Evolutionary conservation across 2,888 invertebrate genomes (phyloP), one percentile per base, ranked within the genome.

Genomic region (Plebejus melissa): DNA sequence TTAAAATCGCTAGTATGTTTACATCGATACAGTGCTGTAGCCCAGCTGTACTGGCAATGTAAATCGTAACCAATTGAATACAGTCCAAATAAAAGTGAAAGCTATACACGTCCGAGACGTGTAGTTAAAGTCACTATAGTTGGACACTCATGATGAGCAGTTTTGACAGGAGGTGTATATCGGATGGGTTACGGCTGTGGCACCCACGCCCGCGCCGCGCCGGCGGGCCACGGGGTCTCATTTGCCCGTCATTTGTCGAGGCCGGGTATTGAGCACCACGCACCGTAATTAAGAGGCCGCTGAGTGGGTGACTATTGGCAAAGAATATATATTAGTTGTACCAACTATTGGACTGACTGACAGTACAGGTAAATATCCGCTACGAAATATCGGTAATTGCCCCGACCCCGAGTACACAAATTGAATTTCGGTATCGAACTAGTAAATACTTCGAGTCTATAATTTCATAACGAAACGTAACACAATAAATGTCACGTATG

Each of bases 201-300:
- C 71, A 50, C 71, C 71, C 71, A 71, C 71, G 71, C 71, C 13
- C 46, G 70, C 41, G 71, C 71, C 28, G 70, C 41, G 22, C 71
- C 38, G 50, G 54, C 54, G 54, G 54, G 16, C 4, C 16, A 16
- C 54, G 54, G 50, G 28, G 22, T 41, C 46, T 50, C 28, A n/a
- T 50, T 71, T n/a, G 28, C 41, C 70, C 38, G 41, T 41, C 41
- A 22, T 41, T 71, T 28, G 71, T 71, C 50, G 71, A 28, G 22
- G 28, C 71, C 70, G 41, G 70, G n/a, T 46, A 71, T 71, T 22
- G 28, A 50, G 50, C 46, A 71, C 46, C 46, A 13, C 4, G 71
- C 13, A 9, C 50, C 50, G 22, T 50, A 71, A 71, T 71, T 71
- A 71, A 71, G 46, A 41, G 41, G 70, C 4, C 46, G 7, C 16